Percentiles rank a stretch among this genome's conserved stretches.
These are phyloP conservation scores for Cerastis rubricosa DNA, from an alignment of 2,888 invertebrate genomes.

Conservation along the genomic window DNA sequence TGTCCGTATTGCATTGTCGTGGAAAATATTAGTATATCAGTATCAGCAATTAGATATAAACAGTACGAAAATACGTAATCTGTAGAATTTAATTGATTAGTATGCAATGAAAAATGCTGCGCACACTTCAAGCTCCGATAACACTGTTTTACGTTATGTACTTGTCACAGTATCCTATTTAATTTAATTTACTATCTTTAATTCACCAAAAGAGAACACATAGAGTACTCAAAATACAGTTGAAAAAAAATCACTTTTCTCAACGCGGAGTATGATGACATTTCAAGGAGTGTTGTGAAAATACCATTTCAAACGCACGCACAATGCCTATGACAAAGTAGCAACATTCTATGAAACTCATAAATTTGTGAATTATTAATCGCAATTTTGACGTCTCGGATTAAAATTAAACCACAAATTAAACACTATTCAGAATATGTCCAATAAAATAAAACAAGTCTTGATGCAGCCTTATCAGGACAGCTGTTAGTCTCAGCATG, in stretches of 20 bases:
- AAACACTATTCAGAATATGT: background rate
- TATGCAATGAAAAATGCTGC: background rate
- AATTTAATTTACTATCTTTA: too few relatives aligned
- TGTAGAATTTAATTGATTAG: background rate
- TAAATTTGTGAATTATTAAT: background rate
- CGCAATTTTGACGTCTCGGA: background rate
- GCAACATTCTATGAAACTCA: background rate
- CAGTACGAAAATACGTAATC: slow-evolving; percentile 18
- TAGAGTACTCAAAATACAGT: background rate
- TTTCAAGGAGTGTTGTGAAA: background rate
- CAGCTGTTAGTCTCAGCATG: slow-evolving; percentile 21
- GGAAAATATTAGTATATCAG: slow-evolving; percentile 28
- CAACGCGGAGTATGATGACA: background rate
- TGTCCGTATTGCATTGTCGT: slow-evolving; percentile 17
- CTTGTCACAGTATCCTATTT: background rate
- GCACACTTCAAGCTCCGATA: background rate
- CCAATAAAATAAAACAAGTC: background rate
- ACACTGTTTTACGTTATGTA: background rate
- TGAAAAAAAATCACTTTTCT: background rate
- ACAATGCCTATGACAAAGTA: too few relatives aligned
- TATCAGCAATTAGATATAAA: slow-evolving; percentile 15
- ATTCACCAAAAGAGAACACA: background rate
- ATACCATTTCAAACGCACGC: background rate
- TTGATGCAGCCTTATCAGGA: slow-evolving; percentile 8
- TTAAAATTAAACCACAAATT: background rate